These are phyloP conservation scores for Melitaea athalia DNA, from an alignment of 2,888 invertebrate genomes.

Conservation along the genomic window DNA sequence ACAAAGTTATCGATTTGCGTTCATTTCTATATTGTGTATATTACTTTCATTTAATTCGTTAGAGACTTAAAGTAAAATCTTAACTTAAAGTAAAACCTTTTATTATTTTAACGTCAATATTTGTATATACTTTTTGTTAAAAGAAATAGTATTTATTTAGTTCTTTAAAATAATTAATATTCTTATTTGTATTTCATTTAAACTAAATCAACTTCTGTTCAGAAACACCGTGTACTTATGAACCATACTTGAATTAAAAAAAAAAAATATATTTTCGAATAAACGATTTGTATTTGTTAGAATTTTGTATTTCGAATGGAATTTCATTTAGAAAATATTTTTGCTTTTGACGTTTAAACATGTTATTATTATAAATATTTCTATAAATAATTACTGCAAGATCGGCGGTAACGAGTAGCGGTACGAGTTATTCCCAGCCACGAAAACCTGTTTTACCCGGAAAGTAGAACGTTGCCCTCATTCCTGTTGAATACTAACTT, in stretches of 20 bases:
- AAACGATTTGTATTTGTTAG: neutral
- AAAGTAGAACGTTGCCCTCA: constrained; percentile 76
- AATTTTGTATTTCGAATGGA: constrained; percentile 3
- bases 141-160: neutral
- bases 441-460: constrained; percentile 65
- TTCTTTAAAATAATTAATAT: neutral
- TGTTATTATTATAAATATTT: constrained; percentile 36
- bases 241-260: neutral
- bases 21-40: neutral
- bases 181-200: no score
- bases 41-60: neutral
- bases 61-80: no score
- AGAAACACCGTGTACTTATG: neutral
- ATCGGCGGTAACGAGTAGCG: constrained; percentile 40
- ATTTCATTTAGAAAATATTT: neutral
- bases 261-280: neutral
- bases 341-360: constrained; percentile 5
- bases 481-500: constrained; percentile 54
- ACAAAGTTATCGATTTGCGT: constrained; percentile 28
- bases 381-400: constrained; percentile 38
- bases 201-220: neutral
- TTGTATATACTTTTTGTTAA: no score
- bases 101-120: no score
- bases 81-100: no score
- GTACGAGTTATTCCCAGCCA: constrained; percentile 38